Conservation (phyloP, 1,140 invertebrate species). For the Drosophila elegans region DNA sequence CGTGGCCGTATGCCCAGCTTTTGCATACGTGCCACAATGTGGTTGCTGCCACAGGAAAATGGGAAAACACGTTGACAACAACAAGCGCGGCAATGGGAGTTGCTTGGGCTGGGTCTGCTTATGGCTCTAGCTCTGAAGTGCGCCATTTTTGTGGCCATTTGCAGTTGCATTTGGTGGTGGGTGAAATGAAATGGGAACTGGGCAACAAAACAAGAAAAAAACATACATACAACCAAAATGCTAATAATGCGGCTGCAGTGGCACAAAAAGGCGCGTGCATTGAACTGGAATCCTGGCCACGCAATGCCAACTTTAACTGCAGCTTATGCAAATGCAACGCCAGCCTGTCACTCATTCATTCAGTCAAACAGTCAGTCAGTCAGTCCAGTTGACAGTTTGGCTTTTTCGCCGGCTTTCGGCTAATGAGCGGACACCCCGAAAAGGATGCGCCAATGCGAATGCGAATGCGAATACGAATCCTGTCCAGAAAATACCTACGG, state of each 20-base stretch:
- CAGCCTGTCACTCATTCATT: constrained; percentile 47
- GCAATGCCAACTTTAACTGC: constrained; percentile 50
- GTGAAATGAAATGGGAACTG: constrained; percentile 19
- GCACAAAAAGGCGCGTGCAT: constrained; percentile 63
- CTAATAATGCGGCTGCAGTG: constrained; percentile 77
- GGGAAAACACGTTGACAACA: constrained; percentile 55
- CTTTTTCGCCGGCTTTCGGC: constrained; percentile 14
- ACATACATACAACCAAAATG: constrained; percentile 51
- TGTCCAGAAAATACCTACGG: constrained; percentile 63
- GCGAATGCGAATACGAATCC: constrained; percentile 3
- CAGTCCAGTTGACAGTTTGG: constrained; percentile 31
- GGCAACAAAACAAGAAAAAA: constrained; percentile 18
- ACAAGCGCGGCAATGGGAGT: constrained; percentile 34
- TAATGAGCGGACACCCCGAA: constrained; percentile 68
- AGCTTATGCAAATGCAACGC: constrained; percentile 63
- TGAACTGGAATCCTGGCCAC: constrained; percentile 71
- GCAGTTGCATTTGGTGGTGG: constrained; percentile 36
- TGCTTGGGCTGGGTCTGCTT: constrained; percentile 11
- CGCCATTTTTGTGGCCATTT: constrained; percentile 83
- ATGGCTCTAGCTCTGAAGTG: constrained; percentile 55
- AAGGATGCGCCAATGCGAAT: constrained; percentile 2
- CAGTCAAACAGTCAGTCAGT: constrained; percentile 39
- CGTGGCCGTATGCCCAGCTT: constrained; percentile 64
- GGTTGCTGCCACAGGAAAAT: constrained; percentile 51
- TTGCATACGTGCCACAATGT: constrained; percentile 81